Conservation (phyloP, 2,888 invertebrate species). For the Entomobrya multifasciata region DNA sequence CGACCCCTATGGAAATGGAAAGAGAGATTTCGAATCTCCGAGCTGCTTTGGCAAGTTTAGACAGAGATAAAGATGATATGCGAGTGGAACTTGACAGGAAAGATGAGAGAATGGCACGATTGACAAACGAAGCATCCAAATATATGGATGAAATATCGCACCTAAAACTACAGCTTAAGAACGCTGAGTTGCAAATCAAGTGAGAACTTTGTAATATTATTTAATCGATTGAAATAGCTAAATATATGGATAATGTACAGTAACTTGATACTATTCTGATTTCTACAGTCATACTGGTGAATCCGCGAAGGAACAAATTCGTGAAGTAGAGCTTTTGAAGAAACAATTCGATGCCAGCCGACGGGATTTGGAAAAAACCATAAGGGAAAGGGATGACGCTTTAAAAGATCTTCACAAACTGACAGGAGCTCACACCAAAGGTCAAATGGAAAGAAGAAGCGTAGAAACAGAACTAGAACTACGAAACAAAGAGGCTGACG, state of each 20-base stretch:
- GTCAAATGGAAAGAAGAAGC: conserved; percentile 71
- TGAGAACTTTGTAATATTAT: too few relatives aligned
- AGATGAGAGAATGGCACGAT: conserved; percentile 74
- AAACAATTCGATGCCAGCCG: conserved; percentile 72
- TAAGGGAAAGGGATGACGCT: conserved; percentile 75
- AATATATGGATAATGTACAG: too few relatives aligned
- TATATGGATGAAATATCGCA: conserved; percentile 70
- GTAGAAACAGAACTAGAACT: conserved; percentile 75
- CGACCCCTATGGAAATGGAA: conserved; percentile 72
- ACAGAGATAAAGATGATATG: conserved; percentile 78
- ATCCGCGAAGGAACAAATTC: conserved; percentile 73
- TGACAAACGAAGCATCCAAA: conserved; percentile 65
- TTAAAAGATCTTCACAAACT: conserved; percentile 71
- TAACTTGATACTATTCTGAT: too few relatives aligned
- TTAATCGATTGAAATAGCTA: too few relatives aligned
- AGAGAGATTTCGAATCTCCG: conserved; percentile 71
- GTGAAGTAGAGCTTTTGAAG: conserved; percentile 72
- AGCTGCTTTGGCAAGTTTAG: conserved; percentile 71
- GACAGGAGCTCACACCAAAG: conserved; percentile 65
- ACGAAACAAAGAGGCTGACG: conserved; percentile 74
- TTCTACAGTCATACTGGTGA: conserved; percentile 73
- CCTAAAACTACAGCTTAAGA: conserved; percentile 74
- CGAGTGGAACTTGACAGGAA: conserved; percentile 76
- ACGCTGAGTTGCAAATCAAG: conserved; percentile 75
- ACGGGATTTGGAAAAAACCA: conserved; percentile 73